phyloP scores from a whole-genome alignment of 2,888 invertebrate genomes.

The Anodontia alba region DNA sequence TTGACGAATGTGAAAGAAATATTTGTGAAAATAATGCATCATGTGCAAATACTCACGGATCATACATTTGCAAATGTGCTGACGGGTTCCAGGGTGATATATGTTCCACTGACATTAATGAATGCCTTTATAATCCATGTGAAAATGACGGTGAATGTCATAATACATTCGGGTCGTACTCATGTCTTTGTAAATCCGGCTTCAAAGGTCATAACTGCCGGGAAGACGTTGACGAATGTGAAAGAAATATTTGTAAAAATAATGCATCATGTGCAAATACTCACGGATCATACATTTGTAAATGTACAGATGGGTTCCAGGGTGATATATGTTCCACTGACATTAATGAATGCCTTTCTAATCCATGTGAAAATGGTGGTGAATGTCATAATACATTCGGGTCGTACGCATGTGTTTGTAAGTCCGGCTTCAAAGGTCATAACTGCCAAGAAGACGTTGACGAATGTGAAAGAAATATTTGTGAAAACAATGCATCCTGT shows the following conservation, averaged over 20 bases:
- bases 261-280: slow-evolving; percentile 34
- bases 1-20: slow-evolving; percentile 42
- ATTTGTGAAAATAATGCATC: slow-evolving; percentile 39
- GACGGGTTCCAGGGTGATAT: slow-evolving; percentile 28
- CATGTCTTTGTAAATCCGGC: slow-evolving; percentile 26
- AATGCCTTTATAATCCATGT: slow-evolving; percentile 27
- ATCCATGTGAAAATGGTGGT: slow-evolving; percentile 20
- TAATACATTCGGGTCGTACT: slow-evolving; percentile 27
- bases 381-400: slow-evolving; percentile 36
- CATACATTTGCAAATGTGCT: slow-evolving; percentile 32
- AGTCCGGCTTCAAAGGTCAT: slow-evolving; percentile 12
- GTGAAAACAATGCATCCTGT: slow-evolving; percentile 17
- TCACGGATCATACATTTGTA: slow-evolving; percentile 29
- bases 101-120: slow-evolving; percentile 36
- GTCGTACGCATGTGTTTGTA: slow-evolving; percentile 29
- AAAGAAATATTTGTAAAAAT: background rate
- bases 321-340: slow-evolving; percentile 35
- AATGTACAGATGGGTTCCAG: slow-evolving; percentile 16
- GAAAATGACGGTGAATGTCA: slow-evolving; percentile 35
- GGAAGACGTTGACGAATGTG: slow-evolving; percentile 38
- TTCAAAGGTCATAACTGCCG: slow-evolving; percentile 32
- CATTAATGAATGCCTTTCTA: slow-evolving; percentile 32
- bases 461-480: slow-evolving; percentile 28
- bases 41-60: slow-evolving; percentile 26
- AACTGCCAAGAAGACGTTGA: slow-evolving; percentile 31